Percentiles rank a stretch among this genome's conserved stretches.
These are phyloP conservation scores for Pristionchus mayeri DNA, from an alignment of 2,888 invertebrate species.

Conservation along the genomic window DNA sequence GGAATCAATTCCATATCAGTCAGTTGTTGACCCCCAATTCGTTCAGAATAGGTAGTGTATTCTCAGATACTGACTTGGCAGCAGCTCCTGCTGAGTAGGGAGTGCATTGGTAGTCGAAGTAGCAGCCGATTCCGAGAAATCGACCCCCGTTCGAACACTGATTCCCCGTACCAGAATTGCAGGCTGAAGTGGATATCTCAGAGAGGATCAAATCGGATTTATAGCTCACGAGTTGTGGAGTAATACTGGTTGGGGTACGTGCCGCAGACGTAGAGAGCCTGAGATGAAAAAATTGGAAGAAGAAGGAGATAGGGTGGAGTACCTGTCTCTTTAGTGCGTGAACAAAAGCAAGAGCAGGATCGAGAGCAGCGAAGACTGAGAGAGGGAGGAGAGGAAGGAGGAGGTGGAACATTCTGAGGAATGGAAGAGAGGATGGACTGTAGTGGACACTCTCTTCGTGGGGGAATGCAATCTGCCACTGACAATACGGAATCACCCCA, in stretches of 20 bases:
- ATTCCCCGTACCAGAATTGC: slow-evolving; percentile 9
- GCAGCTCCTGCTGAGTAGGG: slow-evolving; percentile 51
- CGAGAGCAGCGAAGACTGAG: slow-evolving; percentile 13
- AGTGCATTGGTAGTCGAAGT: slow-evolving; percentile 60
- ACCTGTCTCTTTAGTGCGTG: slow-evolving; percentile 30
- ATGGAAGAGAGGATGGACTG: background rate
- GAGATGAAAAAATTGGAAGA: slow-evolving; percentile 36
- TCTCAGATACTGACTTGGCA: too few species aligned
- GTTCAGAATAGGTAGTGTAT: too few species aligned
- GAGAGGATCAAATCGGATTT: background rate
- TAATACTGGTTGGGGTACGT: slow-evolving; percentile 56
- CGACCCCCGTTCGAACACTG: slow-evolving; percentile 57
- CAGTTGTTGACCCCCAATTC: background rate
- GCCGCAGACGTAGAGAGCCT: slow-evolving; percentile 56
- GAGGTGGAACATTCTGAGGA: background rate
- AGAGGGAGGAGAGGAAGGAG: slow-evolving; percentile 23
- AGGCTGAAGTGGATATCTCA: background rate
- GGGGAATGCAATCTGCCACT: slow-evolving; percentile 29
- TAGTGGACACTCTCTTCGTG: background rate
- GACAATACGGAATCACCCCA: slow-evolving; percentile 13
- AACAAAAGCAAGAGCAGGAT: background rate
- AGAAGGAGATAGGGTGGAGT: background rate
- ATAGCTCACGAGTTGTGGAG: slow-evolving; percentile 55
- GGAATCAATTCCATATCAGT: background rate
- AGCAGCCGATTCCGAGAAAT: slow-evolving; percentile 58